Evolutionary conservation across 2,888 invertebrate genomes (phyloP).

Genomic region (Drymonia ruficornis): DNA sequence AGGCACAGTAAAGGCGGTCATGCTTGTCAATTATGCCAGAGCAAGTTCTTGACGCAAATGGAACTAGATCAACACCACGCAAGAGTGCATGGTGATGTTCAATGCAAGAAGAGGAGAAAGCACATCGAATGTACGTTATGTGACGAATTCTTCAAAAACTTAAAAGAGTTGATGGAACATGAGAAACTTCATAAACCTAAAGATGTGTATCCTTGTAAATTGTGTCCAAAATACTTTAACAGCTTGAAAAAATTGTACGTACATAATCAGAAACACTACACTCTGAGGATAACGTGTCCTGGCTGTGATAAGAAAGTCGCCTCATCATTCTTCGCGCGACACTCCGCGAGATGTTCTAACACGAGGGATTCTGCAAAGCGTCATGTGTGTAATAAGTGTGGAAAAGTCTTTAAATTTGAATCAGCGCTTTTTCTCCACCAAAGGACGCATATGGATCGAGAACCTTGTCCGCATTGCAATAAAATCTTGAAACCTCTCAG

Average conservation of each 20-base stretch:
- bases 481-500: conserved; percentile 36
- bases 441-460: conserved; percentile 38
- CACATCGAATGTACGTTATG: conserved; percentile 59
- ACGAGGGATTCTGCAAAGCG: conserved; percentile 26
- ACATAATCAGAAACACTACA: conserved; percentile 54
- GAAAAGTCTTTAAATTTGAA: conserved; percentile 40
- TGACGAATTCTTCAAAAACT: conserved; percentile 47
- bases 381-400: conserved; percentile 52
- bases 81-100: conserved; percentile 53
- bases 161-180: conserved; percentile 51
- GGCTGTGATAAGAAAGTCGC: conserved; percentile 51
- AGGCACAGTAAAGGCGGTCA: conserved; percentile 47
- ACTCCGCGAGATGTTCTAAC: conserved; percentile 43
- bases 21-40: conserved; percentile 53
- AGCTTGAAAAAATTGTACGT: conserved; percentile 50
- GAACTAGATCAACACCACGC: conserved; percentile 53
- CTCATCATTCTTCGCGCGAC: conserved; percentile 46
- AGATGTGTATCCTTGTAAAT: conserved; percentile 51
- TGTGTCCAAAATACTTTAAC: conserved; percentile 48
- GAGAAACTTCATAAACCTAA: conserved; percentile 43
- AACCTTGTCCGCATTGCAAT: conserved; percentile 43
- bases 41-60: conserved; percentile 43
- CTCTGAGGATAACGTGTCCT: conserved; percentile 46
- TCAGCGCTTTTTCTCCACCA: conserved; percentile 43
- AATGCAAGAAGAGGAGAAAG: conserved; percentile 53